Conservation (phyloP, 2,797 vertebrate genomes). For the Chaunax sp. region DNA sequence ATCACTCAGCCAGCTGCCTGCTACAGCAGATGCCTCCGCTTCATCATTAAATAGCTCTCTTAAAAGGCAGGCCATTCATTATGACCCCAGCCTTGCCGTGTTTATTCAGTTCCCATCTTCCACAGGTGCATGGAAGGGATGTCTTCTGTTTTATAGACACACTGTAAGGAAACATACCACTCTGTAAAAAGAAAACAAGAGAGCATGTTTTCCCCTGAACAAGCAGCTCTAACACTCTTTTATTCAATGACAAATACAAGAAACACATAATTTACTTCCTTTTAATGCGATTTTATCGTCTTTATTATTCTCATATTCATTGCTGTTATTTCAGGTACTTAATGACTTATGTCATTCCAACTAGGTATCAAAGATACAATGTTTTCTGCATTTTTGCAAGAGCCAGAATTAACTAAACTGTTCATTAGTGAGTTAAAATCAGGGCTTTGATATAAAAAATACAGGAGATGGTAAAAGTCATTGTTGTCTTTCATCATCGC, state of each 20-base stretch:
- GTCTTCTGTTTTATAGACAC: conserved; percentile 38
- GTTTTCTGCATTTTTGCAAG: conserved; percentile 3
- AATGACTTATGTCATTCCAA: conserved; percentile 7
- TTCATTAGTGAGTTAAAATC: conserved; percentile 12
- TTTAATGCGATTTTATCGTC: conserved; percentile 5
- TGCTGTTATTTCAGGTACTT: conserved; percentile 13
- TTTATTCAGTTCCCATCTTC: conserved; percentile 74
- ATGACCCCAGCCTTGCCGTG: conserved; percentile 64
- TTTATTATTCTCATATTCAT: conserved; percentile 4
- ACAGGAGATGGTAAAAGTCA: conserved; percentile 4
- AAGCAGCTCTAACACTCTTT: neutral
- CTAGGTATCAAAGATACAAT: conserved; percentile 12
- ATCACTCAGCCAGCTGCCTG: conserved; percentile 38
- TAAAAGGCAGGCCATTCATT: conserved; percentile 79
- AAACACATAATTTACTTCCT: neutral
- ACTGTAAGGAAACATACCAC: conserved; percentile 33
- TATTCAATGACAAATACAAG: conserved; percentile 6
- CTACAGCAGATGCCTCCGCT: conserved; percentile 75
- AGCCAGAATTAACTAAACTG: no score
- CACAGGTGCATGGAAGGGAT: conserved; percentile 63
- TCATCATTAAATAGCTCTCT: conserved; percentile 77
- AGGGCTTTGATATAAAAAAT: conserved; percentile 10
- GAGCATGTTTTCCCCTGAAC: conserved; percentile 24
- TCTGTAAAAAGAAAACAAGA: conserved; percentile 8
- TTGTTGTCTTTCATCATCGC: neutral